A percentile compares a stretch with the other conserved stretches of the same genome.
phyloP scores from a whole-genome alignment of 1,140 invertebrate species.

The Pseudomyrmex concolor region DNA sequence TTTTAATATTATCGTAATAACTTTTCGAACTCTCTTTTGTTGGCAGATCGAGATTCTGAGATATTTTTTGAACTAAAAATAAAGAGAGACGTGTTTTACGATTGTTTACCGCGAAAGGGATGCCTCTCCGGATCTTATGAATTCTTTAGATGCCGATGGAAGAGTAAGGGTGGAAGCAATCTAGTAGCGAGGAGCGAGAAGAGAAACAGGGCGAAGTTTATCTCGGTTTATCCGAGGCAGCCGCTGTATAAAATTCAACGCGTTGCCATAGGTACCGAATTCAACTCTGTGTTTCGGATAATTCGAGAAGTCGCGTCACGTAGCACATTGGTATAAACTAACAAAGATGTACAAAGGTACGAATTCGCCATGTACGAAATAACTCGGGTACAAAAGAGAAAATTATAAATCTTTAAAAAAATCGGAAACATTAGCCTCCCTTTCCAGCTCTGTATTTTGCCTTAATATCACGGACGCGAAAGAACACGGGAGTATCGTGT shows the following conservation, averaged over 20 bases:
- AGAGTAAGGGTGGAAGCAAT: slow-evolving; percentile 65
- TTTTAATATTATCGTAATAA: slow-evolving; percentile 61
- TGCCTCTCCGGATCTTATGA: slow-evolving; percentile 71
- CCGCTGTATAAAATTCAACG: slow-evolving; percentile 68
- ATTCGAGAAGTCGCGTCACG: slow-evolving; percentile 67
- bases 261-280: slow-evolving; percentile 55
- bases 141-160: slow-evolving; percentile 72
- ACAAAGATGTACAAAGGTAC: slow-evolving; percentile 62
- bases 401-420: slow-evolving; percentile 27
- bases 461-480: background rate
- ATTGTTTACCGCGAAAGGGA: slow-evolving; percentile 71
- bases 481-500: background rate
- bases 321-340: slow-evolving; percentile 54
- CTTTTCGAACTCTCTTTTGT: background rate
- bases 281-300: slow-evolving; percentile 62
- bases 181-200: slow-evolving; percentile 18
- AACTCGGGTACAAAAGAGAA: background rate
- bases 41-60: slow-evolving; percentile 40
- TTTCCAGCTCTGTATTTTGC: background rate
- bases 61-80: slow-evolving; percentile 62
- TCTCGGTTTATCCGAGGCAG: slow-evolving; percentile 64
- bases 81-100: slow-evolving; percentile 67
- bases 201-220: slow-evolving; percentile 62
- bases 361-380: slow-evolving; percentile 26
- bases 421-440: background rate